Evolutionary conservation across 2,888 invertebrate species (phyloP).

Genomic region (Heliconius charithonia): DNA sequence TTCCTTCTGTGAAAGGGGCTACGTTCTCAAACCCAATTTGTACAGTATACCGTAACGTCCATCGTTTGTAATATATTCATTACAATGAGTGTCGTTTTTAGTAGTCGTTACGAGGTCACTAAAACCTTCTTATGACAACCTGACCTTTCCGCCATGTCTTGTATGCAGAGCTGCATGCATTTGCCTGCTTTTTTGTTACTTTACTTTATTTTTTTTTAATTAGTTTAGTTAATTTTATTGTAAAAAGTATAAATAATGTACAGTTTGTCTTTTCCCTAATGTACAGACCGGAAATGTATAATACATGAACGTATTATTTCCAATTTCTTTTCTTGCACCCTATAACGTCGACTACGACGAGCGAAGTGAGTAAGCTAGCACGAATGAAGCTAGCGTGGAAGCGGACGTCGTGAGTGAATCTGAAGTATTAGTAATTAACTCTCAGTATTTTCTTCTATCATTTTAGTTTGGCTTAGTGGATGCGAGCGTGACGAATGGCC

Average conservation of each 20-base stretch:
- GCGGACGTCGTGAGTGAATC: conserved; percentile 70
- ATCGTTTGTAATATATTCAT: conserved; percentile 84
- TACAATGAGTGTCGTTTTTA: conserved; percentile 89
- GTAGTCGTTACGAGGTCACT: conserved; percentile 82
- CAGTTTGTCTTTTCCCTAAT: conserved; percentile 80
- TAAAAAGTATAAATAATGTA: conserved; percentile 82
- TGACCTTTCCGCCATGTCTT: conserved; percentile 87
- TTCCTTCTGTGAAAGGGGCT: conserved; percentile 94
- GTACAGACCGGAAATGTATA: conserved; percentile 82
- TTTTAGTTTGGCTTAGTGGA: conserved; percentile 79
- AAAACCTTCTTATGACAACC: conserved; percentile 86
- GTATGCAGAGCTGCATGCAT: conserved; percentile 86
- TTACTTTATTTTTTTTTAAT: conserved; percentile 81
- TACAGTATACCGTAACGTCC: conserved; percentile 82
- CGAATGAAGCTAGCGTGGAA: conserved; percentile 65
- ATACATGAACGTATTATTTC: conserved; percentile 85
- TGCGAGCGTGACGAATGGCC: conserved; percentile 70
- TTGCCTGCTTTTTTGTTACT: conserved; percentile 88
- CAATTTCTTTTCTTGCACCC: conserved; percentile 87
- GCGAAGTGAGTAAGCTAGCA: conserved; percentile 86
- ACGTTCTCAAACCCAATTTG: conserved; percentile 86
- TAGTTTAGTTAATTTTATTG: conserved; percentile 82
- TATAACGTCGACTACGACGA: conserved; percentile 86
- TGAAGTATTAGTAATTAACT: conserved; percentile 58
- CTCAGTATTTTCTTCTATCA: conserved; percentile 66